Evolutionary conservation across 2,113 vertebrate genomes (phyloP).

Genomic region (Eulemur macaco): DNA sequence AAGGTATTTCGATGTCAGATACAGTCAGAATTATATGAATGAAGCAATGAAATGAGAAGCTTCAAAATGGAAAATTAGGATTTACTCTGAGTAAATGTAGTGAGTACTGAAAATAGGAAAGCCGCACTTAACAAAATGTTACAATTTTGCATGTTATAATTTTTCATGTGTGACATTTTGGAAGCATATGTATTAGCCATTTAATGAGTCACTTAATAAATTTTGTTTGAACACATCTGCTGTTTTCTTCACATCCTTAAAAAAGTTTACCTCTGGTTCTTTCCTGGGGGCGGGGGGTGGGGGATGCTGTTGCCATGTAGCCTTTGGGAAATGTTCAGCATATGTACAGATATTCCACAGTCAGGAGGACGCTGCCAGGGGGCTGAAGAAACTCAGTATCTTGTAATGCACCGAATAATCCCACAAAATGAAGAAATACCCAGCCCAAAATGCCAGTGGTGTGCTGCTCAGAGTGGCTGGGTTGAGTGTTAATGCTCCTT

Average conservation of each 20-base stretch:
- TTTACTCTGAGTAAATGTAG: neutral
- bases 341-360: neutral
- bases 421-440: neutral
- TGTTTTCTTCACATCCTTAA: neutral
- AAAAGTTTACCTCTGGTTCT: neutral
- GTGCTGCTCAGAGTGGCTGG: neutral
- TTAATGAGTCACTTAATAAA: neutral
- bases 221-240: conserved; percentile 10
- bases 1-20: conserved; percentile 4
- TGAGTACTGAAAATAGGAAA: neutral
- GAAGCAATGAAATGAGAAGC: neutral
- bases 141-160: neutral
- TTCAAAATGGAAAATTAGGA: neutral
- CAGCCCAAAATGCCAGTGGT: neutral
- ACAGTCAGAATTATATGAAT: neutral
- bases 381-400: neutral
- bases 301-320: neutral
- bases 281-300: neutral
- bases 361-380: neutral
- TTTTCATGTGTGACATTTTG: neutral
- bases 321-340: neutral
- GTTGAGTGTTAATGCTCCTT: neutral
- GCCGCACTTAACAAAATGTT: neutral
- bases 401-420: neutral
- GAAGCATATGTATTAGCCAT: neutral